phyloP scores from a whole-genome alignment of 2,888 invertebrate genomes.

The Drosophila anomelani region DNA sequence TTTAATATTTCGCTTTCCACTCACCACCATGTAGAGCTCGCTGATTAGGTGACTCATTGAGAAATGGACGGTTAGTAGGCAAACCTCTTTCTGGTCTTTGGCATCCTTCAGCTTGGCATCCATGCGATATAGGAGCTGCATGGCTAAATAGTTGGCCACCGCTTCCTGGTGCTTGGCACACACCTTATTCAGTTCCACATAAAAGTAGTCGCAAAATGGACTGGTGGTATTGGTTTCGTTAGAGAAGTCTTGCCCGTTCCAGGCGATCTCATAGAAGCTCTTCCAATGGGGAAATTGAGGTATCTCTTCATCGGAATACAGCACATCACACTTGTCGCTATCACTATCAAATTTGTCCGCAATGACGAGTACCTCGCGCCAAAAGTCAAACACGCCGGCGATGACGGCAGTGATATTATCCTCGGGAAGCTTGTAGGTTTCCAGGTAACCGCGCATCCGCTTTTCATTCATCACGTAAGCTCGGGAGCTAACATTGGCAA shows the following conservation, averaged over 20 bases:
- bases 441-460: slow-evolving; percentile 76
- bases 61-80: slow-evolving; percentile 54
- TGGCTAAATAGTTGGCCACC: slow-evolving; percentile 82
- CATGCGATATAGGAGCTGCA: slow-evolving; percentile 76
- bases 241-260: slow-evolving; percentile 61
- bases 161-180: slow-evolving; percentile 65
- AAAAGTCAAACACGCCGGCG: slow-evolving; percentile 72
- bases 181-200: slow-evolving; percentile 68
- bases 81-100: slow-evolving; percentile 72
- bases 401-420: slow-evolving; percentile 59
- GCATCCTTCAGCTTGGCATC: slow-evolving; percentile 68
- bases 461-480: slow-evolving; percentile 75
- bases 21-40: slow-evolving; percentile 73
- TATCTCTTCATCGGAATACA: accelerated
- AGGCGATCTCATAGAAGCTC: slow-evolving; percentile 74
- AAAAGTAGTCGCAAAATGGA: slow-evolving; percentile 68
- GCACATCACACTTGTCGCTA: slow-evolving; percentile 39
- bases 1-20: slow-evolving; percentile 8
- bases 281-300: slow-evolving; percentile 61
- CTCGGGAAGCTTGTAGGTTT: slow-evolving; percentile 65
- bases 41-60: slow-evolving; percentile 64
- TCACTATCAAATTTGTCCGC: slow-evolving; percentile 62
- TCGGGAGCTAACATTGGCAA: slow-evolving; percentile 70
- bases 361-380: slow-evolving; percentile 63
- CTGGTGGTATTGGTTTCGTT: background rate